Evolutionary conservation across 2,888 invertebrate species (phyloP).

Genomic region (Drosophila mimetica): DNA sequence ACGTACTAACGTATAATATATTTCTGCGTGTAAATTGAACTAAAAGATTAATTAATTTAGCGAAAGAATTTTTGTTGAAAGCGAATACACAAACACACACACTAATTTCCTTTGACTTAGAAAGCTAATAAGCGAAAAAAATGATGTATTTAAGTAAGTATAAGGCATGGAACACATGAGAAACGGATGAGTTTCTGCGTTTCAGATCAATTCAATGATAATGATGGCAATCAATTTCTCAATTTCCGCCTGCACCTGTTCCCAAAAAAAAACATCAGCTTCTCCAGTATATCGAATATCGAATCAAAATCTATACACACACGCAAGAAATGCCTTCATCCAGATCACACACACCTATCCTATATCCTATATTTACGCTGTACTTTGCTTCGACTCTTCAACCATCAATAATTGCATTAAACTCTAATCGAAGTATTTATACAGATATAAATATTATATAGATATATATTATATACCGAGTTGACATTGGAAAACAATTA

Average conservation of each 20-base stretch:
- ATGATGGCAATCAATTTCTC: constrained; percentile 49
- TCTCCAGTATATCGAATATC: constrained; percentile 22
- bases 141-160: constrained; percentile 46
- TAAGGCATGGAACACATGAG: constrained; percentile 39
- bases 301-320: constrained; percentile 36
- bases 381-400: constrained; percentile 58
- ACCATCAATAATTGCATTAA: constrained; percentile 17
- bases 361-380: constrained; percentile 50
- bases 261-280: constrained; percentile 6
- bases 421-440: constrained; percentile 30
- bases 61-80: constrained; percentile 42
- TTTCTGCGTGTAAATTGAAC: constrained; percentile 37
- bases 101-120: constrained; percentile 10
- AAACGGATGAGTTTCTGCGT: constrained; percentile 22
- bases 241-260: constrained; percentile 26
- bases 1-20: constrained; percentile 38
- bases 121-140: constrained; percentile 3
- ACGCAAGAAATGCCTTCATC: constrained; percentile 42
- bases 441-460: constrained; percentile 20
- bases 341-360: constrained; percentile 17
- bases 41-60: constrained; percentile 20
- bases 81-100: constrained; percentile 1
- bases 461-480: constrained; percentile 32
- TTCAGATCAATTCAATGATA: constrained; percentile 51
- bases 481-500: constrained; percentile 47